A percentile compares a stretch with the other conserved stretches of the same genome.
Evolutionary conservation across 1,140 invertebrate species (phyloP).

Genomic region (Drosophila ercepeae): DNA sequence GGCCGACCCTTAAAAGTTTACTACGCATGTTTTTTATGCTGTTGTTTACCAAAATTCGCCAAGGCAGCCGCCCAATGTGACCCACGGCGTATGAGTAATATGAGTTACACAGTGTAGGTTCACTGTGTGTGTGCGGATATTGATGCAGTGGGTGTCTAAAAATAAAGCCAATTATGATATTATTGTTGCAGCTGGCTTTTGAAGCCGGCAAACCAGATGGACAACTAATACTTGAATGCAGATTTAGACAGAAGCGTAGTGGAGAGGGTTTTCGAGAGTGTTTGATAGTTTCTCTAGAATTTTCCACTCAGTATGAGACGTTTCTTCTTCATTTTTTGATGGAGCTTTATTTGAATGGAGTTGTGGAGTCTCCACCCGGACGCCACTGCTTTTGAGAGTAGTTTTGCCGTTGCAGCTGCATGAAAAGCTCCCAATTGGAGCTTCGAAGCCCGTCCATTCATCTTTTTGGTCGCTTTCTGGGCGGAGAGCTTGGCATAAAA

Average conservation of each 20-base stretch:
- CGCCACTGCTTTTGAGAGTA: conserved; percentile 6
- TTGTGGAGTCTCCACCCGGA: neutral
- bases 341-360: no score
- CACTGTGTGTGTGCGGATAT: conserved; percentile 33
- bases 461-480: conserved; percentile 18
- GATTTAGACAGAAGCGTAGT: conserved; percentile 1
- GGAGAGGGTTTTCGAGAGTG: neutral
- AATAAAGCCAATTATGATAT: conserved; percentile 73
- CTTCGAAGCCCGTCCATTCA: conserved; percentile 41
- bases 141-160: conserved; percentile 68
- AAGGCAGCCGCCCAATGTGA: conserved; percentile 32
- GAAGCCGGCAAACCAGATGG: conserved; percentile 73
- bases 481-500: conserved; percentile 32
- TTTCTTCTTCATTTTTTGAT: no score
- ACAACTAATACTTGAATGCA: conserved; percentile 47
- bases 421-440: conserved; percentile 12
- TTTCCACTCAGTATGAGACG: no score
- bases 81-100: conserved; percentile 22
- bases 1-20: conserved; percentile 36
- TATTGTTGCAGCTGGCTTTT: conserved; percentile 69
- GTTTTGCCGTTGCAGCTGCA: conserved; percentile 25
- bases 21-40: conserved; percentile 60
- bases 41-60: conserved; percentile 52
- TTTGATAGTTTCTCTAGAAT: neutral
- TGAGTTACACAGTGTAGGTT: neutral